phyloP scores from a whole-genome alignment of 2,888 invertebrate species.

The Marronus borbonicus region DNA sequence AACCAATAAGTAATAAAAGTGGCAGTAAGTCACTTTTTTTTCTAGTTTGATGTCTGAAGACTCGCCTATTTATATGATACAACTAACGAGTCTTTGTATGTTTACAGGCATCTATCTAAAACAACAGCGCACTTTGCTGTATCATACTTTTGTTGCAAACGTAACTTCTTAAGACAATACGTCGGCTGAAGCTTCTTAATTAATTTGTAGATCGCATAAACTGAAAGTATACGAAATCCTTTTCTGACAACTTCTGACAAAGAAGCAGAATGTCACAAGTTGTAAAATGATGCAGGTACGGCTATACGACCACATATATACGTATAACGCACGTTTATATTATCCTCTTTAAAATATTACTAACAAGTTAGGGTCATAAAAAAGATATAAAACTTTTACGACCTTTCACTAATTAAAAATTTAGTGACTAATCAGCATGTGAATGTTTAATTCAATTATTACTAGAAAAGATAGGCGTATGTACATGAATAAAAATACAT shows the following conservation, averaged over 20 bases:
- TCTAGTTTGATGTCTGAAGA: no score
- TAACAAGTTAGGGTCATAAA: constrained; percentile 50
- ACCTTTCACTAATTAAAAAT: constrained; percentile 52
- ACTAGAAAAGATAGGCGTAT: background rate
- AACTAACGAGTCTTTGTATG: no score
- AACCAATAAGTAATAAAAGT: no score
- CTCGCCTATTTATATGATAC: no score
- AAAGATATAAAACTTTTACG: constrained; percentile 50
- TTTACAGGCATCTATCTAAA: no score
- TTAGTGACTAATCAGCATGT: constrained; percentile 51
- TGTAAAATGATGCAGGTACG: constrained; percentile 11
- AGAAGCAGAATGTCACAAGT: constrained; percentile 26
- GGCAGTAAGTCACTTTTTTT: no score
- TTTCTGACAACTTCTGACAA: constrained; percentile 1
- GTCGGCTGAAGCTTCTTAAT: background rate
- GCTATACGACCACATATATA: constrained; percentile 3
- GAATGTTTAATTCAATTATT: constrained; percentile 44
- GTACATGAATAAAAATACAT: background rate
- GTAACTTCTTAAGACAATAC: no score
- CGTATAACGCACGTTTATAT: background rate
- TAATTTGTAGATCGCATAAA: background rate
- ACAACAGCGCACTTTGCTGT: no score
- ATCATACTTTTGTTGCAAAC: no score
- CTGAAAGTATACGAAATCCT: background rate
- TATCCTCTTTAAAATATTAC: constrained; percentile 43